phyloP scores from a whole-genome alignment of 2,113 vertebrate genomes.

The Muscicapa adusta region DNA sequence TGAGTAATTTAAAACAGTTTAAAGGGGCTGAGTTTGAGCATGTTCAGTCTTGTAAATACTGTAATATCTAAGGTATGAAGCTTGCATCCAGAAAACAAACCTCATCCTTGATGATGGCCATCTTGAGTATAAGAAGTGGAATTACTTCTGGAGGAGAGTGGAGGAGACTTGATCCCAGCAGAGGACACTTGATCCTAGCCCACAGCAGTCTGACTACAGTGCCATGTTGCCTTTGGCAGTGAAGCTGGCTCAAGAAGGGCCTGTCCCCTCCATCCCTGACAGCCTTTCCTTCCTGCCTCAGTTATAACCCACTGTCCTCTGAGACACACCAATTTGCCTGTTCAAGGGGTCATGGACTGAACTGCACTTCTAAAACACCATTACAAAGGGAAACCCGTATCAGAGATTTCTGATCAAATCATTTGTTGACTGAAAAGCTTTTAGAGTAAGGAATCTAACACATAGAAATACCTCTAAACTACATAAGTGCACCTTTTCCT shows the following conservation, averaged over 20 bases:
- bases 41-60: not conserved
- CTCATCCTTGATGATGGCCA: not conserved
- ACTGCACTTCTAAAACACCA: not conserved
- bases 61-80: not conserved
- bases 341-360: not conserved
- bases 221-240: not conserved
- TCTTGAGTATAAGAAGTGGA: not conserved
- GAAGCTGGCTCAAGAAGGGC: not conserved
- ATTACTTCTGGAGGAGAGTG: not conserved
- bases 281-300: not conserved
- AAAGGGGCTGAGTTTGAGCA: not conserved
- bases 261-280: not conserved
- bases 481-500: not conserved
- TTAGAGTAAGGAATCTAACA: not conserved
- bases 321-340: rapidly evolving
- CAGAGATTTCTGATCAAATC: not conserved
- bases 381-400: not conserved
- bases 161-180: not conserved
- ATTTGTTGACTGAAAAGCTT: not conserved
- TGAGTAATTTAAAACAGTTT: not conserved
- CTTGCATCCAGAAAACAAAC: not conserved
- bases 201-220: not conserved
- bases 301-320: not conserved
- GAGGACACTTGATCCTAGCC: not conserved
- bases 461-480: not conserved